Evolutionary conservation across 2,113 vertebrate genomes (phyloP).

Genomic region (Phoxinus phoxinus): DNA sequence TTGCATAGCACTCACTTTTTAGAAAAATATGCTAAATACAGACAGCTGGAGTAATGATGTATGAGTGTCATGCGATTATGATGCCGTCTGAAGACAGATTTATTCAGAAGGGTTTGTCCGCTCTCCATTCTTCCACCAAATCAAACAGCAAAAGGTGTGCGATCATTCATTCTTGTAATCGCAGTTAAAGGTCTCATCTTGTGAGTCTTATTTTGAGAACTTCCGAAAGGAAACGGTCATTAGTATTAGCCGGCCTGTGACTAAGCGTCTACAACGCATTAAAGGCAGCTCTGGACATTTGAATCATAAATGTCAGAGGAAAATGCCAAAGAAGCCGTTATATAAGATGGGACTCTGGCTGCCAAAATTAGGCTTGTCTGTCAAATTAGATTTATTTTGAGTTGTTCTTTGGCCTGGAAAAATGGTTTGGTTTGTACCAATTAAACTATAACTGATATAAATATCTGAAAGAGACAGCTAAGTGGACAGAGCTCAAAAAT

Average conservation of each 20-base stretch:
- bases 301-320: conserved; percentile 78
- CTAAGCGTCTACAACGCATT: conserved; percentile 65
- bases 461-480: not conserved
- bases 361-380: conserved; percentile 50
- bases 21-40: not conserved
- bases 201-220: not conserved
- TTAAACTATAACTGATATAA: conserved; percentile 1
- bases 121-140: not conserved
- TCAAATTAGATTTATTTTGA: conserved; percentile 41
- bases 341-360: conserved; percentile 17
- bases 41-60: not conserved
- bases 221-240: conserved; percentile 3
- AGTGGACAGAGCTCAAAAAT: not conserved
- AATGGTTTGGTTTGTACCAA: not conserved
- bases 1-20: not conserved
- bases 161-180: not conserved
- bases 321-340: conserved; percentile 54
- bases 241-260: conserved; percentile 55
- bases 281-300: conserved; percentile 63
- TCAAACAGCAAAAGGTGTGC: not conserved
- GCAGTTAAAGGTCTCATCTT: not conserved
- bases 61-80: not conserved
- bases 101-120: not conserved
- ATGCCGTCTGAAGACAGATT: not conserved
- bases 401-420: conserved; percentile 36